phyloP scores from a whole-genome alignment of 2,888 invertebrate genomes.

The Timema cristinae region DNA sequence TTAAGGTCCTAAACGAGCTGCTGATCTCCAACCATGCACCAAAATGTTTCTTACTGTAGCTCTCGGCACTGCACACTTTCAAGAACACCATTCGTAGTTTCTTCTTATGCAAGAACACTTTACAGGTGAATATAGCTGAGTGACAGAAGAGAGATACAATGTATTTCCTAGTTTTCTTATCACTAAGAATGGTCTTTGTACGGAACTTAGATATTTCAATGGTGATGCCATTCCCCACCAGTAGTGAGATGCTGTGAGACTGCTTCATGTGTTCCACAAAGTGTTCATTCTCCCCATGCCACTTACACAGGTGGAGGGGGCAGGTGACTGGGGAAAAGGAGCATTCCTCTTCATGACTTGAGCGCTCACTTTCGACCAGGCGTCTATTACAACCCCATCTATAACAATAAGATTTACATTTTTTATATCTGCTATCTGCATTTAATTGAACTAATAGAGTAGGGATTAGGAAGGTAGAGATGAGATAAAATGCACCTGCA shows the following conservation, averaged over 20 bases:
- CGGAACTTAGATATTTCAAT: slow-evolving; percentile 4
- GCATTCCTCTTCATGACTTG: neutral
- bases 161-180: neutral
- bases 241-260: neutral
- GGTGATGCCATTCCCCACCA: slow-evolving; percentile 1
- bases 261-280: neutral
- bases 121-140: neutral
- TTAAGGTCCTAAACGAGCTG: slow-evolving; percentile 2
- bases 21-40: slow-evolving; percentile 2
- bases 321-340: neutral
- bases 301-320: slow-evolving; percentile 1
- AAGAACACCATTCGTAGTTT: neutral
- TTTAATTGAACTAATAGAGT: no score
- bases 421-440: no score
- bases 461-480: no score
- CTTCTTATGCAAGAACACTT: neutral
- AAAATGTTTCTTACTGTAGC: neutral
- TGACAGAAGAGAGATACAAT: slow-evolving; percentile 2
- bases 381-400: slow-evolving; percentile 5
- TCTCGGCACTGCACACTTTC: neutral
- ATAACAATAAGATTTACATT: neutral
- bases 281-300: neutral
- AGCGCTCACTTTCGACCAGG: neutral
- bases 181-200: neutral
- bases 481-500: no score